phyloP scores from a whole-genome alignment of 2,113 vertebrate species.

The Trogon surrucura region DNA sequence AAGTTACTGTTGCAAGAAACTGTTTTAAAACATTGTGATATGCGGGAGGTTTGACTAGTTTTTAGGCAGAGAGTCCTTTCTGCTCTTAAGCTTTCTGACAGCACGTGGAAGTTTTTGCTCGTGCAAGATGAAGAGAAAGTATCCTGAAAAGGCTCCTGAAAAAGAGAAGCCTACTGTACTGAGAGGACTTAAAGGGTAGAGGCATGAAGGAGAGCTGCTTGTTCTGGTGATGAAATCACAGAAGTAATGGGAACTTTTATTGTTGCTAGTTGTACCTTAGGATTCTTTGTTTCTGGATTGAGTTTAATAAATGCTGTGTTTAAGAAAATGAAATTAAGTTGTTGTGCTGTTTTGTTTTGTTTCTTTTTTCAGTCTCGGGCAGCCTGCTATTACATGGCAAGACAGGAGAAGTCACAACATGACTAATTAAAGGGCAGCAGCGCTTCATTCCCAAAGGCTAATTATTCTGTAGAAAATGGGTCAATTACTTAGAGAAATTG shows the following conservation, averaged over 20 bases:
- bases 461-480: slow-evolving; percentile 49
- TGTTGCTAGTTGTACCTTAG: neutral
- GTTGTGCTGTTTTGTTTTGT: neutral
- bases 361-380: neutral
- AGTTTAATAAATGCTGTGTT: neutral
- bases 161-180: neutral
- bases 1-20: neutral
- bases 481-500: slow-evolving; percentile 37
- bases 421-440: slow-evolving; percentile 46
- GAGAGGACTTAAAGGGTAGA: neutral
- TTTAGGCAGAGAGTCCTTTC: neutral
- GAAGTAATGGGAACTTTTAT: neutral
- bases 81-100: neutral
- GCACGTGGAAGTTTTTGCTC: neutral
- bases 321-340: slow-evolving; percentile 12
- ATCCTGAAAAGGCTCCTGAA: neutral
- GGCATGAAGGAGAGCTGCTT: neutral
- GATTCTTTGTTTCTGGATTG: slow-evolving; percentile 19
- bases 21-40: neutral
- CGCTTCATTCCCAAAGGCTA: slow-evolving; percentile 3
- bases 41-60: neutral
- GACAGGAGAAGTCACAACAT: neutral
- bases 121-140: neutral
- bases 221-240: neutral
- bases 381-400: neutral